Evolutionary conservation across 2,797 vertebrate species (phyloP), one percentile per base, ranked within the genome.

Genomic region (Taenioides sp.): DNA sequence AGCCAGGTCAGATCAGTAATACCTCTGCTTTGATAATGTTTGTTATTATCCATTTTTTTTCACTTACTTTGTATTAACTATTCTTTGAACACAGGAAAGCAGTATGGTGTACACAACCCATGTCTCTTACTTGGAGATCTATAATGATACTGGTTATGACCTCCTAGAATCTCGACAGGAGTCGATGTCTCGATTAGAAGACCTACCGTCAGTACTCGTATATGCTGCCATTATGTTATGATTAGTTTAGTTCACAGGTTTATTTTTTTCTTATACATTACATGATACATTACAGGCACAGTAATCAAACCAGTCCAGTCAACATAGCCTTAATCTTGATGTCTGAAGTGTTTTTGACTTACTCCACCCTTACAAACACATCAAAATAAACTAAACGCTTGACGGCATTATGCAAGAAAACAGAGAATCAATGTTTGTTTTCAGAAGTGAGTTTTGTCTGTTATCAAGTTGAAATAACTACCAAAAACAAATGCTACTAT

Each of bases 81-180:
- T 20, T 59, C 23, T 69, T 71, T 73, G 23, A 80, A 58, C 80
- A 73, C 88, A 99, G 97, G 95, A 98, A 84, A 94, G 88, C 87
- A 94, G 91, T 75, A 95, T 95, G 90, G 84, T 95, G 14, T 98
- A 96, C 64, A 97, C 94, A 73, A 94, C 94, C n/a, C 95, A 96
- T 61, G 92, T 99, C 85, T 99, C 98, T 78, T 99, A 99, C 86
- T 92, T 99, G 89, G 98, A 99, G 93, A 97, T 99, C 90, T 99
- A 99, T 91, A 99, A 99, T 60, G 98, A 99, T 83, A 92, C 93
- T 78, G 97, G 97, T 83, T 99, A 96, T 52, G 98, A 99, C 87
- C 94, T 99, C 10, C 87, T 99, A 78, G 94, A 97, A 82, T 94
- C 96, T 82, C 92, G 92, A 71, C 95, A 97, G 0, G 95, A 98